These are phyloP conservation scores for Campoplex capitator DNA, from an alignment of 2,888 invertebrate genomes.

Conservation along the genomic window DNA sequence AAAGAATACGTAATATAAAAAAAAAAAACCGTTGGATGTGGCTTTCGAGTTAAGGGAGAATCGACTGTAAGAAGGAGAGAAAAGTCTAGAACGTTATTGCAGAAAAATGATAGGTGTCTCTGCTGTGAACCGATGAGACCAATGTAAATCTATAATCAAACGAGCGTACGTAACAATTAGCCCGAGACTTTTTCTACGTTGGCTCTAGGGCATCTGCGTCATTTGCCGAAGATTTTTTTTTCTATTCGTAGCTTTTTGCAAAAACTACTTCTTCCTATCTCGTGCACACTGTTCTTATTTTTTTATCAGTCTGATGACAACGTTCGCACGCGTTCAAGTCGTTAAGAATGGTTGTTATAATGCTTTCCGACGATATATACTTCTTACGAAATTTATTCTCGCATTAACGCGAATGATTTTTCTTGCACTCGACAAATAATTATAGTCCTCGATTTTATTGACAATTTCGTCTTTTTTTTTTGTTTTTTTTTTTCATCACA, in stretches of 20 bases:
- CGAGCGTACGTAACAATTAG: slow-evolving; percentile 25
- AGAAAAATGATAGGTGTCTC: background rate
- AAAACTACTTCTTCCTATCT: background rate
- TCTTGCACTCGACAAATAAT: slow-evolving; percentile 6
- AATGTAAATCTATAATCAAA: background rate
- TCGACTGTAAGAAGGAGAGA: background rate
- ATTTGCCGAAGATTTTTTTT: slow-evolving; percentile 26
- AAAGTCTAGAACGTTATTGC: background rate
- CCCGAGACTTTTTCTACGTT: slow-evolving; percentile 22
- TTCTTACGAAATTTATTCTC: slow-evolving; percentile 38
- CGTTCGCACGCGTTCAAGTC: slow-evolving; percentile 52
- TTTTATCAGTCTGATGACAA: slow-evolving; percentile 27
- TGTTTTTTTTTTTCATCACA: slow-evolving; percentile 15
- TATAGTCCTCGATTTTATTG: background rate
- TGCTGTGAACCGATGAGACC: background rate
- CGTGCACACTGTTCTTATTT: background rate
- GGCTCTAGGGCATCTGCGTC: slow-evolving; percentile 43
- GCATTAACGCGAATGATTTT: slow-evolving; percentile 1
- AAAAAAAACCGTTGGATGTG: no score
- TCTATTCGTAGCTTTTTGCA: slow-evolving; percentile 2
- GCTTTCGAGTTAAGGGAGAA: no score
- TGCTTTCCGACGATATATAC: slow-evolving; percentile 24
- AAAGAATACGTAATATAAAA: no score
- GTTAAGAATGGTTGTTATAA: background rate
- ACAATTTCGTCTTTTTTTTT: background rate